These are phyloP conservation scores for Melitaea athalia DNA, from an alignment of 2,888 invertebrate genomes.

Conservation along the genomic window DNA sequence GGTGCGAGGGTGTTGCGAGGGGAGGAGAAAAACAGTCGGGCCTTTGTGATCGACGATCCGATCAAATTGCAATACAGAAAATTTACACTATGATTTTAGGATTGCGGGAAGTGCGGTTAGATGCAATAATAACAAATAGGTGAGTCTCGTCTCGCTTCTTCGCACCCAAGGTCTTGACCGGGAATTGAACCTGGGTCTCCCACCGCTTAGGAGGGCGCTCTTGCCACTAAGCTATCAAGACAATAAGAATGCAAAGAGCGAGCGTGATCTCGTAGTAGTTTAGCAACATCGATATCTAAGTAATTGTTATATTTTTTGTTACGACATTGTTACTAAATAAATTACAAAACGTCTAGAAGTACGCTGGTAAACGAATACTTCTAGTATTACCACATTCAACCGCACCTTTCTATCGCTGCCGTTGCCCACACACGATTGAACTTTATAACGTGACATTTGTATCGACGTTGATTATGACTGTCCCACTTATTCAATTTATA, in stretches of 20 bases:
- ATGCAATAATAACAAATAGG: conserved; percentile 45
- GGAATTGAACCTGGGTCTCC: conserved; percentile 80
- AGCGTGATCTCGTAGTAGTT: conserved; percentile 29
- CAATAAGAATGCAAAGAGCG: conserved; percentile 64
- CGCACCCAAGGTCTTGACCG: conserved; percentile 78
- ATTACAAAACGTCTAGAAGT: conserved; percentile 29
- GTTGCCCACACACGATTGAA: conserved; percentile 41
- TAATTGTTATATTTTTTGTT: conserved; percentile 11
- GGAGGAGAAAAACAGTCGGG: conserved; percentile 71
- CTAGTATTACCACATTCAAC: conserved; percentile 46
- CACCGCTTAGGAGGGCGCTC: conserved; percentile 72
- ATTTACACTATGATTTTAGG: conserved; percentile 65
- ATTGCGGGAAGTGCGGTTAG: conserved; percentile 59
- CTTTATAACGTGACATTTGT: conserved; percentile 45
- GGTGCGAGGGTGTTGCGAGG: conserved; percentile 60
- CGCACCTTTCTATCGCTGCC: conserved; percentile 50
- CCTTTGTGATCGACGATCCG: conserved; percentile 77
- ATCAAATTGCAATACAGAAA: conserved; percentile 74
- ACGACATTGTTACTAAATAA: conserved; percentile 18
- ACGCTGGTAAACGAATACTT: conserved; percentile 19
- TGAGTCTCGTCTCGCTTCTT: conserved; percentile 48
- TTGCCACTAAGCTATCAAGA: conserved; percentile 82
- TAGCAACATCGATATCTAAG: conserved; percentile 13
- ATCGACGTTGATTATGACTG: conserved; percentile 24
- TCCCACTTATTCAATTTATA: conserved; percentile 13